A percentile compares a stretch with the other conserved stretches of the same genome.
These are phyloP conservation scores for Ageneiosus marmoratus DNA, from an alignment of 2,113 vertebrate genomes.

Conservation along the genomic window DNA sequence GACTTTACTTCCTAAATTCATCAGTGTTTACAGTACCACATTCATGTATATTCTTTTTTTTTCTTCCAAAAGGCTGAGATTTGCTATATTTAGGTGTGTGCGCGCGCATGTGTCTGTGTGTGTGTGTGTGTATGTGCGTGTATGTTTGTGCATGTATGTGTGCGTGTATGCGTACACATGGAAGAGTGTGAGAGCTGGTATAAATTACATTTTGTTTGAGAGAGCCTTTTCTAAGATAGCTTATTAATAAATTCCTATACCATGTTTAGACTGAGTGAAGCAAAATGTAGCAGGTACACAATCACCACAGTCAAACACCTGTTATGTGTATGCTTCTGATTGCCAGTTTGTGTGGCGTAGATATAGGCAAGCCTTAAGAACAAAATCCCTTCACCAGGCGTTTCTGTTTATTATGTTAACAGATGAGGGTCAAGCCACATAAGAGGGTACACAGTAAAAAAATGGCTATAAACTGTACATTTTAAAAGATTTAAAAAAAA, in stretches of 20 bases:
- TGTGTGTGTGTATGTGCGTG: slow-evolving; percentile 26
- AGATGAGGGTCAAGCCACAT: not conserved
- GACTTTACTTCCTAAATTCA: slow-evolving; percentile 53
- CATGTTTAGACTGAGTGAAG: slow-evolving; percentile 45
- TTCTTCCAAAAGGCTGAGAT: slow-evolving; percentile 44
- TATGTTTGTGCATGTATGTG: too few species aligned
- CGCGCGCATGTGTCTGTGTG: slow-evolving; percentile 35
- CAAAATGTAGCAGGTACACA: slow-evolving; percentile 46
- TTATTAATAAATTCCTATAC: slow-evolving; percentile 39
- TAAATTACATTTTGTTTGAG: slow-evolving; percentile 17
- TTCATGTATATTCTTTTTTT: slow-evolving; percentile 43
- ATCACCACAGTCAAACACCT: slow-evolving; percentile 29
- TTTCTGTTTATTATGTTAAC: not conserved
- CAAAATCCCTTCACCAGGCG: not conserved
- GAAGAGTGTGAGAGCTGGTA: not conserved
- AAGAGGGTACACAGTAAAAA: not conserved
- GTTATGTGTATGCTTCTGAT: slow-evolving; percentile 11
- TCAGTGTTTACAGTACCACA: slow-evolving; percentile 47
- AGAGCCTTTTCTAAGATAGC: slow-evolving; percentile 34
- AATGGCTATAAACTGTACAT: not conserved
- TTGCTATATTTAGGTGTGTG: slow-evolving; percentile 27
- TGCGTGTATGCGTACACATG: slow-evolving; percentile 41
- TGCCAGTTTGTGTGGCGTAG: not conserved
- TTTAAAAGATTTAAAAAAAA: not conserved
- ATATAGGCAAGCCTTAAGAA: slow-evolving; percentile 23